Conservation (phyloP, 2,113 vertebrate genomes). For the Canis aureus region DNA sequence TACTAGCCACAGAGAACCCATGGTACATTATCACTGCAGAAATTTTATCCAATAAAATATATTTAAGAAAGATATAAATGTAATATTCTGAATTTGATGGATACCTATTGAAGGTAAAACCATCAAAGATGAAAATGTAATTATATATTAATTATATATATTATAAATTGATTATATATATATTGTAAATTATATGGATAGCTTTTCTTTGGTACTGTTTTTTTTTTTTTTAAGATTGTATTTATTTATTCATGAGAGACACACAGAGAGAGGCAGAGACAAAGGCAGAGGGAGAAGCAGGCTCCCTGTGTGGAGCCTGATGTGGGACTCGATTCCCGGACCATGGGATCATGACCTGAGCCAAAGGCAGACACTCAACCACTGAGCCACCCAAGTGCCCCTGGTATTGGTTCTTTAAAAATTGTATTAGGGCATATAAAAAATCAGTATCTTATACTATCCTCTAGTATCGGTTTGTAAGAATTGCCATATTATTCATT, state of each 20-base stretch:
- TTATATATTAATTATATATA: background rate
- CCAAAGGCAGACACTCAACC: too few relatives aligned
- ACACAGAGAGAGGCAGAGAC: too few relatives aligned
- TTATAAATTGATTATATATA: too few relatives aligned
- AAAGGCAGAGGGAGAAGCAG: too few relatives aligned
- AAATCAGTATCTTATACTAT: background rate
- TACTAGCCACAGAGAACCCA: background rate
- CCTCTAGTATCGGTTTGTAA: background rate
- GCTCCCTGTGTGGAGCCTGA: too few relatives aligned
- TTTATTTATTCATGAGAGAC: too few relatives aligned
- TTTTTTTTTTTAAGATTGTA: too few relatives aligned
- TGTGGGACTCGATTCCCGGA: too few relatives aligned
- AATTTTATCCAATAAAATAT: constrained; percentile 18
- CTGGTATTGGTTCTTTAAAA: background rate
- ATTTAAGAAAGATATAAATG: constrained; percentile 46
- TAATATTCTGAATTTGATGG: constrained; percentile 36
- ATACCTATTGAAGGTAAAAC: background rate
- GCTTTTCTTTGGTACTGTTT: background rate
- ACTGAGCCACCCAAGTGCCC: too few relatives aligned
- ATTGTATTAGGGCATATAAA: background rate
- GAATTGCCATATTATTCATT: background rate
- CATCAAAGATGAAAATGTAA: background rate
- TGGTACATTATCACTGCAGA: background rate
- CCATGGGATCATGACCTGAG: too few relatives aligned
- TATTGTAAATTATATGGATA: background rate